Conservation (phyloP, 2,888 invertebrate species). For the Drosophila helvetica region DNA sequence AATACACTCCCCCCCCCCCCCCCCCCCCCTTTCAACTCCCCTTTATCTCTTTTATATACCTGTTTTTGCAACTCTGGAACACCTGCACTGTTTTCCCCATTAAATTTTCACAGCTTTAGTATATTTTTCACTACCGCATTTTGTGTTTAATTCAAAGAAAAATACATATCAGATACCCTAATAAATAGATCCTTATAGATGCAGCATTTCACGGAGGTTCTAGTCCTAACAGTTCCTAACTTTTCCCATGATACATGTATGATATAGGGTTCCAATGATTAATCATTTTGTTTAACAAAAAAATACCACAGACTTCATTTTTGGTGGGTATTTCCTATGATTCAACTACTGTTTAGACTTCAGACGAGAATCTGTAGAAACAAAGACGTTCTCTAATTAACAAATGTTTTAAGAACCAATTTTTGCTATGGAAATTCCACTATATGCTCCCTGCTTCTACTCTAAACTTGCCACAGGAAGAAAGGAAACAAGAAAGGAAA, state of each 20-base stretch:
- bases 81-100: constrained; percentile 2
- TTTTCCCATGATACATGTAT: neutral
- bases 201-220: neutral
- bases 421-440: too few species aligned
- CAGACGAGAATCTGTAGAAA: too few species aligned
- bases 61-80: constrained; percentile 17
- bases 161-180: neutral
- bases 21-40: neutral
- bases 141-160: constrained; percentile 21
- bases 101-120: constrained; percentile 8
- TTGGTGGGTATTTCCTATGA: too few species aligned
- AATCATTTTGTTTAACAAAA: too few species aligned
- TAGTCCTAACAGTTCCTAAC: neutral
- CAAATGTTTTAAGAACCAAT: too few species aligned
- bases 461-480: neutral
- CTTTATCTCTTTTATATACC: constrained; percentile 28
- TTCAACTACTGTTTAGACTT: too few species aligned
- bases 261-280: constrained; percentile 1
- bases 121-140: constrained; percentile 1
- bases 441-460: neutral
- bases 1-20: neutral
- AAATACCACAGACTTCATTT: too few species aligned
- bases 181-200: neutral
- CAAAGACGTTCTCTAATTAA: too few species aligned
- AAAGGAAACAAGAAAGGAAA: neutral